Evolutionary conservation across 2,888 invertebrate genomes (phyloP).

Genomic region (Vesta saturnalis): DNA sequence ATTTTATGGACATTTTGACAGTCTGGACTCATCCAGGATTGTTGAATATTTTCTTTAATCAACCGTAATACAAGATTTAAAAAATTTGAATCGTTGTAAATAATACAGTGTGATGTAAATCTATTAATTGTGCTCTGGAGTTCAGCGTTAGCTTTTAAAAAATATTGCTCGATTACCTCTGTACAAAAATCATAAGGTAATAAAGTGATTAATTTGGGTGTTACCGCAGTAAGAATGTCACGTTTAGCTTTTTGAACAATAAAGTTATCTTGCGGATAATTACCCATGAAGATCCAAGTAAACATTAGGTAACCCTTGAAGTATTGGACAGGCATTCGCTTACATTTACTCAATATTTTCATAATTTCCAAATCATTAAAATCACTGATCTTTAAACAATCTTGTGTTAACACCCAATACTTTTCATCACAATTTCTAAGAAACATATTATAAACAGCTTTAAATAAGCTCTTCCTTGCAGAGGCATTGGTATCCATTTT

Average conservation of each 20-base stretch:
- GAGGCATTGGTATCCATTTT: constrained; percentile 21
- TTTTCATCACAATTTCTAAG: constrained; percentile 17
- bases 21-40: neutral
- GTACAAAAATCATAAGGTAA: too few relatives aligned
- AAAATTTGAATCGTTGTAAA: neutral
- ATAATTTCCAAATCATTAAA: constrained; percentile 21
- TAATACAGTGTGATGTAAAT: too few relatives aligned
- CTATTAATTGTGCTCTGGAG: too few relatives aligned
- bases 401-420: constrained; percentile 21
- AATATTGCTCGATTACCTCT: too few relatives aligned
- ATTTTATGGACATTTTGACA: too few relatives aligned
- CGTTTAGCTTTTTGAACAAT: neutral
- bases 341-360: constrained; percentile 15
- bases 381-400: constrained; percentile 14
- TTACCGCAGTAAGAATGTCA: neutral
- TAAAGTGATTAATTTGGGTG: too few relatives aligned
- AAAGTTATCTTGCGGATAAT: neutral
- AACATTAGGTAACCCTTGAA: constrained; percentile 17
- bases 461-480: constrained; percentile 22
- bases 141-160: too few relatives aligned
- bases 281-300: constrained; percentile 19
- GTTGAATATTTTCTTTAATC: neutral
- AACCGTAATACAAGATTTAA: neutral
- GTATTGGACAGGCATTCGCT: constrained; percentile 14
- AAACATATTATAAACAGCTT: constrained; percentile 21